phyloP scores from a whole-genome alignment of 23 tunicate species.

The Trididemnum miniatum region DNA sequence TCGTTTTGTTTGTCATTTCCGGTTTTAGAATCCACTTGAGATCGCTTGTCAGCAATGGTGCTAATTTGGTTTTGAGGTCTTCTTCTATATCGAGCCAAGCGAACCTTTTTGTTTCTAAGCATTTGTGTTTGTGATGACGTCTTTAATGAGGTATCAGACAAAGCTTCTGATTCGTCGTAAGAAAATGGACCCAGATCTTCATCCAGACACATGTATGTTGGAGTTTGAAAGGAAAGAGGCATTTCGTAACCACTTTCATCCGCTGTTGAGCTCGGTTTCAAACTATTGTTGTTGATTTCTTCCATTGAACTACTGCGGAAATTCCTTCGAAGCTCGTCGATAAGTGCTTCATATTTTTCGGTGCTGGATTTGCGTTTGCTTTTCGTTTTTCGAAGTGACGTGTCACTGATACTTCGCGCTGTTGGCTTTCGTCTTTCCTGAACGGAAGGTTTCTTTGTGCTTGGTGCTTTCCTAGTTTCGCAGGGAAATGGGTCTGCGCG shows the following conservation, averaged over 20 bases:
- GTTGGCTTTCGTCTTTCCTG: background rate
- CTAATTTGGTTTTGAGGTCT: background rate
- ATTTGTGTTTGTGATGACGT: background rate
- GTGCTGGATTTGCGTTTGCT: background rate
- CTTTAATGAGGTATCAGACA: background rate
- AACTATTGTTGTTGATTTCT: background rate
- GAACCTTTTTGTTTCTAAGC: background rate
- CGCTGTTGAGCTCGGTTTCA: background rate
- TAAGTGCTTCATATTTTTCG: background rate
- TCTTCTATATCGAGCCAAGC: constrained; percentile 3
- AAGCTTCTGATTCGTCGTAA: background rate
- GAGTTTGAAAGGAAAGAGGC: constrained; percentile 8
- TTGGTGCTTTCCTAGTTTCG: background rate
- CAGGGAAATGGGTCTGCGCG: background rate
- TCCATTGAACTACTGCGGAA: background rate
- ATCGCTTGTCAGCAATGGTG: background rate
- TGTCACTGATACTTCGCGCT: constrained; percentile 14
- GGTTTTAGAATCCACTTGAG: background rate
- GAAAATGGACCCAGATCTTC: background rate
- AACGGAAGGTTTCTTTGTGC: background rate
- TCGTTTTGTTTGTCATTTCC: background rate
- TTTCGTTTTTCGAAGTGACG: background rate
- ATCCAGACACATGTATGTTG: constrained; percentile 15
- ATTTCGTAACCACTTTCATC: constrained; percentile 28
- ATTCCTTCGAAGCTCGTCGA: background rate